Evolutionary conservation across 2,888 invertebrate species (phyloP).

Genomic region (Nomada ferruginata): DNA sequence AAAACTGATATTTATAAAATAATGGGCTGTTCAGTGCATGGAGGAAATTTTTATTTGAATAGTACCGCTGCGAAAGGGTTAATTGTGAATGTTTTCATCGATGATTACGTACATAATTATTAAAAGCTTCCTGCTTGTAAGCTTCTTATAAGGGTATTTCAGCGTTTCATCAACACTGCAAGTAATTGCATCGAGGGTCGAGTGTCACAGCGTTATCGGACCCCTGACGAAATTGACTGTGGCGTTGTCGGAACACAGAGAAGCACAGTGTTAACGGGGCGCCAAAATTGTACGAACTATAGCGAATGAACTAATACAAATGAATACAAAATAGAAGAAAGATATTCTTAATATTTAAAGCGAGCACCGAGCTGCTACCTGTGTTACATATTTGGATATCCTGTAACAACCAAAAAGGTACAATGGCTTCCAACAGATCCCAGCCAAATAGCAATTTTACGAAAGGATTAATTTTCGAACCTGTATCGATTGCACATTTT

Average conservation of each 20-base stretch:
- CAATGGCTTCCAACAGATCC: too few relatives aligned
- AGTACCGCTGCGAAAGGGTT: too few relatives aligned
- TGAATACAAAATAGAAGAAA: neutral
- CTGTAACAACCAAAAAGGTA: too few relatives aligned
- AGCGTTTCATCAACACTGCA: slow-evolving; percentile 17
- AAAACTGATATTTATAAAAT: too few relatives aligned
- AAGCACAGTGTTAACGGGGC: neutral
- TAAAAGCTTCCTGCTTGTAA: neutral
- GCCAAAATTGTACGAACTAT: neutral
- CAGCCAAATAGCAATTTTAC: too few relatives aligned
- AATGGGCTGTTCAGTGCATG: too few relatives aligned
- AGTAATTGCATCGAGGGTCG: slow-evolving; percentile 8
- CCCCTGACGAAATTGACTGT: slow-evolving; percentile 12
- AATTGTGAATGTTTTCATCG: neutral
- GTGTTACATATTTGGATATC: too few relatives aligned
- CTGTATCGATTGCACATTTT: too few relatives aligned
- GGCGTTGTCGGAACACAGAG: neutral
- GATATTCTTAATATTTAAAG: too few relatives aligned
- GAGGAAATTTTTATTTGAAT: too few relatives aligned
- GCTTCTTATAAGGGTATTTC: slow-evolving; percentile 20
- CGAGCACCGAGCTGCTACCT: too few relatives aligned
- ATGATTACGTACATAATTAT: neutral
- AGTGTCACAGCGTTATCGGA: slow-evolving; percentile 17
- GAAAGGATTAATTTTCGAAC: too few relatives aligned
- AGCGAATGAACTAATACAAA: neutral